Evolutionary conservation across 2,888 invertebrate genomes (phyloP).

Genomic region (Gryllus longicercus): DNA sequence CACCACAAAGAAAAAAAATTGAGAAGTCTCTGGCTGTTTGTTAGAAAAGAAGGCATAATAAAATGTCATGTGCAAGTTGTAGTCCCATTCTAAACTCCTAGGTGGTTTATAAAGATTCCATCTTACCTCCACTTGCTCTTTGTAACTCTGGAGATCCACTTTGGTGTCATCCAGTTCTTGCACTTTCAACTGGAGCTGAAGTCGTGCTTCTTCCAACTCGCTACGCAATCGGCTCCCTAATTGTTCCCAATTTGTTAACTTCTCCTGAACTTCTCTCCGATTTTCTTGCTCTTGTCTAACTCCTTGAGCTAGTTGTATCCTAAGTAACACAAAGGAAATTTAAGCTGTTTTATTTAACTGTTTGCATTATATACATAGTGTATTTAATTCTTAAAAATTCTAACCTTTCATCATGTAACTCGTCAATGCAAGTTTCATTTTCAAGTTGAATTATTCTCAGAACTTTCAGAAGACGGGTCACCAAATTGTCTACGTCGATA

Average conservation of each 20-base stretch:
- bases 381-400: too few relatives aligned
- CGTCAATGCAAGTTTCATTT: conserved; percentile 59
- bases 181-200: conserved; percentile 53
- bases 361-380: too few relatives aligned
- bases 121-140: conserved; percentile 57
- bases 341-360: too few relatives aligned
- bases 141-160: conserved; percentile 54
- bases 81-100: too few relatives aligned
- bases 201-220: conserved; percentile 55
- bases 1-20: too few relatives aligned
- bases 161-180: conserved; percentile 54
- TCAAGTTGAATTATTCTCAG: conserved; percentile 69
- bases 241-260: conserved; percentile 54
- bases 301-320: conserved; percentile 31
- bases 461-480: conserved; percentile 69
- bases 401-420: conserved; percentile 38
- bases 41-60: too few relatives aligned
- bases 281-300: conserved; percentile 32
- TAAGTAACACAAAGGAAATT: background rate
- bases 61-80: too few relatives aligned
- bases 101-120: too few relatives aligned
- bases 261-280: conserved; percentile 27
- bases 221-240: conserved; percentile 54
- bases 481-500: conserved; percentile 69
- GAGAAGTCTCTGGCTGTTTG: too few relatives aligned